phyloP scores from a whole-genome alignment of 2,113 vertebrate genomes.

The Neomonachus schauinslandi region DNA sequence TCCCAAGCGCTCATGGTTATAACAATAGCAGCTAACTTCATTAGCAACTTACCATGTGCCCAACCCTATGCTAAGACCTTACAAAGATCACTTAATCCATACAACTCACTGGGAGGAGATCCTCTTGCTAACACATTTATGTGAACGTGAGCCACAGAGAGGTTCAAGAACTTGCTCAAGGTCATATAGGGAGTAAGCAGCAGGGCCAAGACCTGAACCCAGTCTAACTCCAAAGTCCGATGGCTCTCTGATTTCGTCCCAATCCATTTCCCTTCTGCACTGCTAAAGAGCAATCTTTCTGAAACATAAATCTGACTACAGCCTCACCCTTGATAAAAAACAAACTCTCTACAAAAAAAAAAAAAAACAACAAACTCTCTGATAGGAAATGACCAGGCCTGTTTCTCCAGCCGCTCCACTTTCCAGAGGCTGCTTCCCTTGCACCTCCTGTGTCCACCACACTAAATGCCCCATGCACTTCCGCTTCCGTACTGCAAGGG shows the following conservation, averaged over 20 bases:
- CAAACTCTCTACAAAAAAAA: not conserved
- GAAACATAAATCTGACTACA: not conserved
- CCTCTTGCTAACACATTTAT: not conserved
- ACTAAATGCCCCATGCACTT: not conserved
- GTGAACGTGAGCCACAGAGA: not conserved
- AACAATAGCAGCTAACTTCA: not conserved
- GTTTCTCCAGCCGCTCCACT: not conserved
- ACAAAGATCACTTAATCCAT: not conserved
- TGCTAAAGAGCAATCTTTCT: not conserved
- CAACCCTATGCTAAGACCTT: not conserved
- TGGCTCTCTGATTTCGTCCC: not conserved
- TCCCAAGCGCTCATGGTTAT: not conserved
- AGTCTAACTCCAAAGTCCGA: not conserved
- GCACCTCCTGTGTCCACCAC: not conserved
- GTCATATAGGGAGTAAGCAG: not conserved
- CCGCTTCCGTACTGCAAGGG: not conserved
- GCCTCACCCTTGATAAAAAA: not conserved
- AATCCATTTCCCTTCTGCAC: not conserved
- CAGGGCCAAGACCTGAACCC: not conserved
- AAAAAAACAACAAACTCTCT: not conserved
- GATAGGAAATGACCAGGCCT: not conserved
- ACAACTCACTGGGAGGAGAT: not conserved
- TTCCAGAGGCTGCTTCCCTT: not conserved
- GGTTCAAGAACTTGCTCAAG: not conserved
- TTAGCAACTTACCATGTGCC: not conserved